Evolutionary conservation across 2,888 invertebrate genomes (phyloP).

Genomic region (Tetragnatha montana): DNA sequence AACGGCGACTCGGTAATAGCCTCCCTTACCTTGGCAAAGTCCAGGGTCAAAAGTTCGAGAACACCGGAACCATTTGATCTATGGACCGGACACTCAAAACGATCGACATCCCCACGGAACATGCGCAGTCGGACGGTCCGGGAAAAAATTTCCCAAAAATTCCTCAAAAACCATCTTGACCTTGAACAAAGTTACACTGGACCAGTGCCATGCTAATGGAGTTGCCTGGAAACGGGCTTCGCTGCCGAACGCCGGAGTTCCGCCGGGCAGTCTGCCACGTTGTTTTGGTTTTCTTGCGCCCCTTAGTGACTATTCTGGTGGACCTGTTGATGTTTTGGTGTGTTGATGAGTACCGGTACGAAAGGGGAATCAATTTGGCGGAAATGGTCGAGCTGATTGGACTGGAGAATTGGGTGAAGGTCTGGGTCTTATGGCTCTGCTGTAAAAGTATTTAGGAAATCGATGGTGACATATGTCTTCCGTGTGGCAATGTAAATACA

Average conservation of each 20-base stretch:
- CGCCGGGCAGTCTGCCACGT: slow-evolving; percentile 34
- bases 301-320: background rate
- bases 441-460: background rate
- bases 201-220: slow-evolving; percentile 39
- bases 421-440: background rate
- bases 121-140: background rate
- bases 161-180: slow-evolving; percentile 13
- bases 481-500: too few relatives aligned
- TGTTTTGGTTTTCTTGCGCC: background rate
- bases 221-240: slow-evolving; percentile 29
- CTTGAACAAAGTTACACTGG: slow-evolving; percentile 29
- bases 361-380: background rate
- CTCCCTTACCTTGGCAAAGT: background rate
- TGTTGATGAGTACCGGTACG: slow-evolving; percentile 2
- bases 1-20: background rate
- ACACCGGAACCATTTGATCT: background rate
- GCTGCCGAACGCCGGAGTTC: background rate
- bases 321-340: background rate
- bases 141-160: background rate
- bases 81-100: background rate
- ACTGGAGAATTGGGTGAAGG: background rate
- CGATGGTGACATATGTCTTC: too few relatives aligned
- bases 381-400: background rate
- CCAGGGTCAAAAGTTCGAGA: background rate
- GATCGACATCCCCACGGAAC: background rate